These are phyloP conservation scores for Falco cherrug DNA, from an alignment of 2,797 vertebrate genomes.

Conservation along the genomic window DNA sequence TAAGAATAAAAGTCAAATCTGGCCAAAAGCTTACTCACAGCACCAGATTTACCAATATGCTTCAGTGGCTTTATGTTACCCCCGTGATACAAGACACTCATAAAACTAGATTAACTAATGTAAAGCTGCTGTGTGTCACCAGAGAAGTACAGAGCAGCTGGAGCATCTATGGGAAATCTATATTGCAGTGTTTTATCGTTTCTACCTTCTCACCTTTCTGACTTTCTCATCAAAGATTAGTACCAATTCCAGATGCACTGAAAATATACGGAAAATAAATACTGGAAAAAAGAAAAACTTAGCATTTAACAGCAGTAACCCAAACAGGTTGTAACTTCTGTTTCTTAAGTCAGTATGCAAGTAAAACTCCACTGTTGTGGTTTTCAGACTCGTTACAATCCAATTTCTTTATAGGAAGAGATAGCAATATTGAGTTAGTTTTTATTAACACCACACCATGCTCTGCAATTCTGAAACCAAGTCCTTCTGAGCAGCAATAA, in stretches of 20 bases:
- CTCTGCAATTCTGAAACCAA: not conserved
- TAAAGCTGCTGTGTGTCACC: slow-evolving; percentile 8
- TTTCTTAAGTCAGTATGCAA: not conserved
- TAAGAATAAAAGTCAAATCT: not conserved
- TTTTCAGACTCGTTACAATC: not conserved
- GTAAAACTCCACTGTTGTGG: not conserved
- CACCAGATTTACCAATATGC: not conserved
- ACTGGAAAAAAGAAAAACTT: not conserved
- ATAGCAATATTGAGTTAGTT: not conserved
- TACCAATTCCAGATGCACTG: not conserved
- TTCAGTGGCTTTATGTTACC: not conserved
- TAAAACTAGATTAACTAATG: slow-evolving; percentile 39
- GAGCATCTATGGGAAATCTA: not conserved
- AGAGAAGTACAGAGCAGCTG: slow-evolving; percentile 1
- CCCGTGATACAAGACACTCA: not conserved
- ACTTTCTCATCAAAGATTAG: slow-evolving; percentile 4
- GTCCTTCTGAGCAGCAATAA: not conserved
- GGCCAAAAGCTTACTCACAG: not conserved
- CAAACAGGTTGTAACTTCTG: not conserved
- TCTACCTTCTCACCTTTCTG: slow-evolving; percentile 20
- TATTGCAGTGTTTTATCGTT: not conserved
- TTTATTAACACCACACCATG: slow-evolving; percentile 36
- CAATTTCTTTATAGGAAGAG: not conserved
- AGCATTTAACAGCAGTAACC: not conserved
- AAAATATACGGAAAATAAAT: not conserved